Conservation (phyloP, 1,140 invertebrate species). For the Drosophila sucinea region DNA sequence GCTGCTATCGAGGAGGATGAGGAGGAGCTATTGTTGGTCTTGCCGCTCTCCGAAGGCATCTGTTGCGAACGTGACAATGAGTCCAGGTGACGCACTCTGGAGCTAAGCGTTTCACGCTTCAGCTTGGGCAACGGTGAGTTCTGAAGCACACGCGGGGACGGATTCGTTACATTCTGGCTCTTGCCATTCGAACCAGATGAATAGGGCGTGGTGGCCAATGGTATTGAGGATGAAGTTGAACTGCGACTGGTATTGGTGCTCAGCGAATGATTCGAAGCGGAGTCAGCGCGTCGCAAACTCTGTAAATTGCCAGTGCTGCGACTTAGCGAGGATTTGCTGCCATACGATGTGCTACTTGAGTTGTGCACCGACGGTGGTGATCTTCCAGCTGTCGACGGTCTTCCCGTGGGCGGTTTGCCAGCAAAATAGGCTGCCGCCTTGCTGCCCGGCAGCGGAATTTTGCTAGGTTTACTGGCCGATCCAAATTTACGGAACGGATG, state of each 20-base stretch:
- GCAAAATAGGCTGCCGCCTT: slow-evolving; percentile 78
- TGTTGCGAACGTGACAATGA: slow-evolving; percentile 82
- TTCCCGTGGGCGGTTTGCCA: slow-evolving; percentile 85
- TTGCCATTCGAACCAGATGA: slow-evolving; percentile 64
- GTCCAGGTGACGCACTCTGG: slow-evolving; percentile 84
- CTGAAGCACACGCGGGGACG: slow-evolving; percentile 78
- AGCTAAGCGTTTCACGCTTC: slow-evolving; percentile 86
- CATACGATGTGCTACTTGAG: slow-evolving; percentile 83
- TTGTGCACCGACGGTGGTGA: slow-evolving; percentile 77
- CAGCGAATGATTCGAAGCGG: slow-evolving; percentile 76
- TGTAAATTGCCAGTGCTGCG: slow-evolving; percentile 83
- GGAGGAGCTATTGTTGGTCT: slow-evolving; percentile 45
- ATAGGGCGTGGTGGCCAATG: slow-evolving; percentile 75
- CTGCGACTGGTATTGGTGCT: slow-evolving; percentile 79
- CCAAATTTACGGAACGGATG: slow-evolving; percentile 62
- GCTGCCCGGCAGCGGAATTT: slow-evolving; percentile 87
- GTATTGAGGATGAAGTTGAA: slow-evolving; percentile 78
- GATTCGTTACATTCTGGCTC: slow-evolving; percentile 80
- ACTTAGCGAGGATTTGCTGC: slow-evolving; percentile 78
- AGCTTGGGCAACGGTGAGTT: slow-evolving; percentile 84
- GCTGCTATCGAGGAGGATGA: slow-evolving; percentile 68
- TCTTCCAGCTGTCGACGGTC: slow-evolving; percentile 59
- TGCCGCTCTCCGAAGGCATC: slow-evolving; percentile 45
- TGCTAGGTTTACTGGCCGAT: slow-evolving; percentile 87
- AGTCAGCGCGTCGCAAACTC: slow-evolving; percentile 83